Percentiles rank a stretch among this genome's conserved stretches.
phyloP scores from a whole-genome alignment of 2,888 invertebrate genomes.

The Cephus nigrinus region DNA sequence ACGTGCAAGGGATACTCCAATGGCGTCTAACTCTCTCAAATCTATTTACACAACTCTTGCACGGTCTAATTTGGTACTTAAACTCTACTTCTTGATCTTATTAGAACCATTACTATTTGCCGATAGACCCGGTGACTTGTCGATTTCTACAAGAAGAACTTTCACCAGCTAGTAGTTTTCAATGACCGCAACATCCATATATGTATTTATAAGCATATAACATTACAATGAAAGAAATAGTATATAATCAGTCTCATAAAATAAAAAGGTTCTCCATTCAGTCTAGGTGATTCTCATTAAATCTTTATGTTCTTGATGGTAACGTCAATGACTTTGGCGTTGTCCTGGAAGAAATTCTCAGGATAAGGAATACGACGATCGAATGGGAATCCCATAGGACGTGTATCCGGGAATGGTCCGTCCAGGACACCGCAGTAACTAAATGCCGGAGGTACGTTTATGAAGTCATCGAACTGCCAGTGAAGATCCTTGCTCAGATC shows the following conservation, averaged over 20 bases:
- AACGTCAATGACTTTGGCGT: constrained; percentile 74
- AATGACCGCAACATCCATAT: neutral
- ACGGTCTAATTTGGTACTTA: neutral
- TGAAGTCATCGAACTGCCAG: neutral
- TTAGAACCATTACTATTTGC: neutral
- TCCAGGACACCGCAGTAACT: constrained; percentile 68
- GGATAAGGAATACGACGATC: constrained; percentile 72
- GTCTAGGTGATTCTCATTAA: neutral
- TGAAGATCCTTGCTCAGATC: constrained; percentile 12
- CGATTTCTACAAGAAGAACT: neutral
- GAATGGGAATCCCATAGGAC: constrained; percentile 78
- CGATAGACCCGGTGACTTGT: neutral
- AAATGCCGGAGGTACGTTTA: constrained; percentile 33
- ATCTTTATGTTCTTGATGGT: constrained; percentile 63
- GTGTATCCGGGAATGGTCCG: constrained; percentile 71
- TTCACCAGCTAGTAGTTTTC: neutral
- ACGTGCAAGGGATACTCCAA: neutral
- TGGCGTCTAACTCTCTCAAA: neutral
- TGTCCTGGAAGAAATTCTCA: constrained; percentile 72
- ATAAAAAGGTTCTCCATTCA: neutral
- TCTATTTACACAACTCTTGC: neutral
- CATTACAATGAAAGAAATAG: neutral
- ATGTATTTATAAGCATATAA: neutral
- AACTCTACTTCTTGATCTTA: neutral
- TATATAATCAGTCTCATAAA: neutral